Percentiles rank a stretch among this genome's conserved stretches.
These are phyloP conservation scores for Epinephelus awoara DNA, from an alignment of 2,797 vertebrate genomes.

Conservation along the genomic window DNA sequence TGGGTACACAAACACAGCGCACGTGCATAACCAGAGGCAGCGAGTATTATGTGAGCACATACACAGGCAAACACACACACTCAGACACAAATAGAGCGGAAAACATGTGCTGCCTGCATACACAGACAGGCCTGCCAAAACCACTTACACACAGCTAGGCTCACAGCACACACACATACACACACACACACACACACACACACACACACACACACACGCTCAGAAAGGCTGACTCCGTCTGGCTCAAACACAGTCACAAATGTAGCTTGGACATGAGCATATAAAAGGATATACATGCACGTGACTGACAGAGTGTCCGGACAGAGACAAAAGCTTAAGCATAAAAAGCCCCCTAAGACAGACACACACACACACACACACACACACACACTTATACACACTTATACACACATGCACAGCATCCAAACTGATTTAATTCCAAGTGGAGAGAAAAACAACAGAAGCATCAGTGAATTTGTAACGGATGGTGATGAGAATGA, in stretches of 20 bases:
- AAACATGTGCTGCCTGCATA: slow-evolving; percentile 62
- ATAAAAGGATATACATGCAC: slow-evolving; percentile 23
- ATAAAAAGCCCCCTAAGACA: neutral
- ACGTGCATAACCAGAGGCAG: neutral
- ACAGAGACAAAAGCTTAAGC: neutral
- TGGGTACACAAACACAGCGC: neutral
- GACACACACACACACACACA: slow-evolving; percentile 8
- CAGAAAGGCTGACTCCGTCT: neutral
- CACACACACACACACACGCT: slow-evolving; percentile 18
- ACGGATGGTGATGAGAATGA: slow-evolving; percentile 13
- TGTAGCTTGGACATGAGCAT: slow-evolving; percentile 6
- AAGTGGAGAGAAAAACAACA: slow-evolving; percentile 17
- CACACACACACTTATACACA: neutral
- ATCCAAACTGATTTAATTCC: slow-evolving; percentile 7
- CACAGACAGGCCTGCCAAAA: slow-evolving; percentile 55
- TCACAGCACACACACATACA: slow-evolving; percentile 22
- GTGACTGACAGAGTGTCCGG: neutral
- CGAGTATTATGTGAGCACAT: neutral
- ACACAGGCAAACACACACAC: slow-evolving; percentile 26
- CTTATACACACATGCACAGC: neutral
- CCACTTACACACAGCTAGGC: slow-evolving; percentile 47
- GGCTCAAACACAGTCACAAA: slow-evolving; percentile 16
- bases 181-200: slow-evolving; percentile 11
- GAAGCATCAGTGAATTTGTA: slow-evolving; percentile 21
- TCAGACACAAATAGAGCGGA: slow-evolving; percentile 60